Conservation (phyloP, 1,140 invertebrate genomes). For the Thaumatotibia leucotreta region DNA sequence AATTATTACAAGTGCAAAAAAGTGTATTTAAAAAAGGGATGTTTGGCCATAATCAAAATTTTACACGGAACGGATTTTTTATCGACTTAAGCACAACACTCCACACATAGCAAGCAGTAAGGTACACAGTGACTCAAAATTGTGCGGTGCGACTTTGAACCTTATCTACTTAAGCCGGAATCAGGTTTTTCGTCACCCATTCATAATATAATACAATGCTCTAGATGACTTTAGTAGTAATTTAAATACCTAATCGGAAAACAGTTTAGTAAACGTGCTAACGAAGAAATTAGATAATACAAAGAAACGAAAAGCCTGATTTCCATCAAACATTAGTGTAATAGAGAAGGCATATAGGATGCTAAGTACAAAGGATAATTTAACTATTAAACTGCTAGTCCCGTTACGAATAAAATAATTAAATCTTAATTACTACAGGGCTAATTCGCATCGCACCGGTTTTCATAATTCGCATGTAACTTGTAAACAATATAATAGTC, state of each 20-base stretch:
- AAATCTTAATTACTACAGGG: slow-evolving; percentile 48
- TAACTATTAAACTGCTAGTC: slow-evolving; percentile 69
- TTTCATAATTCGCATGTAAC: slow-evolving; percentile 71
- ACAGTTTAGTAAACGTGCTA: not conserved
- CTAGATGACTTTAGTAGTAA: slow-evolving; percentile 10
- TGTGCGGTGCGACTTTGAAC: slow-evolving; percentile 62
- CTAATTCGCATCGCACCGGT: slow-evolving; percentile 69
- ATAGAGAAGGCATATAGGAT: slow-evolving; percentile 66
- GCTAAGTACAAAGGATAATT: slow-evolving; percentile 74
- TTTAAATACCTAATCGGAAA: slow-evolving; percentile 9
- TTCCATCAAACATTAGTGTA: slow-evolving; percentile 69
- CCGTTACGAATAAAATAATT: slow-evolving; percentile 51
- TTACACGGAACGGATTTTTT: slow-evolving; percentile 62
- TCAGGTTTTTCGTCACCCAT: slow-evolving; percentile 49
- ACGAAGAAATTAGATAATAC: not conserved
- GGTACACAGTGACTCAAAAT: slow-evolving; percentile 66
- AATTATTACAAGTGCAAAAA: slow-evolving; percentile 75
- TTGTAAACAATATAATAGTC: slow-evolving; percentile 69
- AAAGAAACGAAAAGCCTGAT: slow-evolving; percentile 47
- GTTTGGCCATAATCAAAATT: slow-evolving; percentile 72
- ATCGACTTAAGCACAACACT: slow-evolving; percentile 68
- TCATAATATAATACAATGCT: slow-evolving; percentile 4
- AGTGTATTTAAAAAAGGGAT: slow-evolving; percentile 70
- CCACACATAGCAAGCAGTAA: slow-evolving; percentile 63
- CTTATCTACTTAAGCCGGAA: slow-evolving; percentile 51